Base-by-base conservation (phyloP, 1,140 invertebrate genomes). In the Chymomyza costata region DNA sequence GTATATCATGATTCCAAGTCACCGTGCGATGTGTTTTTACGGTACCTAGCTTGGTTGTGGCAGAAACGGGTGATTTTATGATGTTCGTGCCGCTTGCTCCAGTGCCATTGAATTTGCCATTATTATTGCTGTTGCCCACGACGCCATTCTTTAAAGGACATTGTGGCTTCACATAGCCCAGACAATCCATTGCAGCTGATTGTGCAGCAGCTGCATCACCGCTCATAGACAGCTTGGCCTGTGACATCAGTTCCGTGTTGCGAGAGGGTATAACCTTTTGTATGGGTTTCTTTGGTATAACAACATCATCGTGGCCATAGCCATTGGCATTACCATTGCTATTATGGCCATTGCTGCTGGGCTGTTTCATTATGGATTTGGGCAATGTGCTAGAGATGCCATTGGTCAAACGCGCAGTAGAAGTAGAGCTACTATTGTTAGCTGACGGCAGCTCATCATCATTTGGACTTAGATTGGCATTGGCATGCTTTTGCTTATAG, bases 1-100 rank as follows among this genome's bases (percentile, higher is more conserved):
- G 86, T 46, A 90, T 85, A 56, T 92, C 91, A 54, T 90, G 90
- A 68, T 91, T 93, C 92, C 93, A 94, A 48, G 89, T 85, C 35
- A 86, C 84, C 7, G 69, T 81, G 16, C 82, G 74, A 58, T 76
- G 60, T 1, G 82, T 62, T 47, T 84, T 84, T 3, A 78, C 65
- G 0, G 69, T 78, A 11, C 62, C 58, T 49, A 83, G 8, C 37
- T 81, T 82, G 13, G 54, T 63, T 15, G 32, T 51, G 13, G 64
- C 88, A 88, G 63, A 82, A 87, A 86, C 67, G 25, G 64, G 74
- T 1, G 74, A 81, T 21, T 81, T 81, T 7, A 74, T 55, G 30
- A 53, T 34, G 6, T 35, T 43, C 30, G 57, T 56, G 49, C 58
- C 48, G 30, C 43, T 65, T 7, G 32, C 62, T 1, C 61, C 55